phyloP scores from a whole-genome alignment of 2,888 invertebrate genomes.

The Phortica magna region DNA sequence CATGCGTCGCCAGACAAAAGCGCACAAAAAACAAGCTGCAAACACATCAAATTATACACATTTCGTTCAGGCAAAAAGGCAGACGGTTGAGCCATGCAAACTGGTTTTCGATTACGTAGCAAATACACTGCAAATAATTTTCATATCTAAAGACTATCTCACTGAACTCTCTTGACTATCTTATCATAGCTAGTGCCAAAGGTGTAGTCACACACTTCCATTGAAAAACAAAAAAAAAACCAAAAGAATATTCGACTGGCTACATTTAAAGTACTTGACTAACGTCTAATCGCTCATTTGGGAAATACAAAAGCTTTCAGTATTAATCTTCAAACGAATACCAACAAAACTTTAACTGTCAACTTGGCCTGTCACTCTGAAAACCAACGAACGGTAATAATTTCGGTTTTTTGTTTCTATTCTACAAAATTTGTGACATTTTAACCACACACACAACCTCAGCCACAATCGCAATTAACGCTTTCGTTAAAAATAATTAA shows the following conservation, averaged over 20 bases:
- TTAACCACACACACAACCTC: constrained; percentile 40
- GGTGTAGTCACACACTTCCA: neutral
- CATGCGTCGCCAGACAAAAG: constrained; percentile 32
- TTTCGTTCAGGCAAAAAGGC: constrained; percentile 22
- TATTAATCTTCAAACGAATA: constrained; percentile 54
- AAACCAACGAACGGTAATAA: constrained; percentile 46
- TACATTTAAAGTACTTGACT: constrained; percentile 17
- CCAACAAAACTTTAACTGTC: constrained; percentile 59
- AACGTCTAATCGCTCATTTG: constrained; percentile 40
- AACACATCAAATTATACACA: neutral
- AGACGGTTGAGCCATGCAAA: constrained; percentile 41
- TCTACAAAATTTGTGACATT: constrained; percentile 58
- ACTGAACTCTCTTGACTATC: neutral
- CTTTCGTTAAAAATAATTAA: constrained; percentile 75
- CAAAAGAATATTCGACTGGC: constrained; percentile 25
- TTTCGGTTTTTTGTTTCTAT: constrained; percentile 31
- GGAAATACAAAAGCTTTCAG: constrained; percentile 44
- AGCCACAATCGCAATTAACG: constrained; percentile 57
- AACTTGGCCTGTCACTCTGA: constrained; percentile 56
- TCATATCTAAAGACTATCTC: neutral
- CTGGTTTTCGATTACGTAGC: constrained; percentile 61
- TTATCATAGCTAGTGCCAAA: neutral
- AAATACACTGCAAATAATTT: constrained; percentile 6
- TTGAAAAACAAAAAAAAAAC: constrained; percentile 43
- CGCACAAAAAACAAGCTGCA: constrained; percentile 14